Conservation (phyloP, 2,888 invertebrate species). For the Amblyjoppa fuscipennis region DNA sequence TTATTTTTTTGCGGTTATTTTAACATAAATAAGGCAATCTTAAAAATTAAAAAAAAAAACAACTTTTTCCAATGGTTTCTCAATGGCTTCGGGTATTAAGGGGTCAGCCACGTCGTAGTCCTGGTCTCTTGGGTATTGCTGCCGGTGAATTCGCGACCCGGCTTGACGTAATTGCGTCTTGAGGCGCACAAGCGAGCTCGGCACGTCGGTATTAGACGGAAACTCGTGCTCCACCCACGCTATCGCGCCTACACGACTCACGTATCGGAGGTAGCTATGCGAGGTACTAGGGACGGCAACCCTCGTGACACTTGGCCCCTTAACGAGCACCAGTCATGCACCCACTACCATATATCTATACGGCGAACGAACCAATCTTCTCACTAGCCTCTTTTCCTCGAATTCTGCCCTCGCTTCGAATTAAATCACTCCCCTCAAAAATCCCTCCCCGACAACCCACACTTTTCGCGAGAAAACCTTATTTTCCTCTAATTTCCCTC, state of each 20-base stretch:
- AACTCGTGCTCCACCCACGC: slow-evolving; percentile 53
- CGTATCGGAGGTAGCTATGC: slow-evolving; percentile 51
- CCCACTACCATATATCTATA: slow-evolving; percentile 44
- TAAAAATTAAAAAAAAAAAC: slow-evolving; percentile 15
- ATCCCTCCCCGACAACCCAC: neutral
- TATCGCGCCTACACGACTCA: slow-evolving; percentile 37
- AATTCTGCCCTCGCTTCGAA: slow-evolving; percentile 44
- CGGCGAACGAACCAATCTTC: slow-evolving; percentile 63
- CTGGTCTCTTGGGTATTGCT: slow-evolving; percentile 4
- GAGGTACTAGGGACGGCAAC: slow-evolving; percentile 38
- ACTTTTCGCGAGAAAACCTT: neutral
- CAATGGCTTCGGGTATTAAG: neutral
- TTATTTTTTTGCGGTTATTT: neutral
- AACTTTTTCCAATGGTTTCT: slow-evolving; percentile 6
- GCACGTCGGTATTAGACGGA: slow-evolving; percentile 56
- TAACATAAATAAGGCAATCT: slow-evolving; percentile 8
- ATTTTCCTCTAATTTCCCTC: neutral
- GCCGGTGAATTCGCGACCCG: slow-evolving; percentile 52
- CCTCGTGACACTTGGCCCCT: slow-evolving; percentile 66
- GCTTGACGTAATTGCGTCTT: slow-evolving; percentile 62
- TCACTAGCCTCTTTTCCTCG: slow-evolving; percentile 41
- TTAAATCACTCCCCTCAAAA: slow-evolving; percentile 22
- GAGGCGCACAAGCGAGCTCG: slow-evolving; percentile 30
- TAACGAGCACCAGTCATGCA: slow-evolving; percentile 67
- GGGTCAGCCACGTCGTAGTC: slow-evolving; percentile 8